Conservation (phyloP, 2,888 invertebrate genomes). For the Nipponacmea schrenckii region DNA sequence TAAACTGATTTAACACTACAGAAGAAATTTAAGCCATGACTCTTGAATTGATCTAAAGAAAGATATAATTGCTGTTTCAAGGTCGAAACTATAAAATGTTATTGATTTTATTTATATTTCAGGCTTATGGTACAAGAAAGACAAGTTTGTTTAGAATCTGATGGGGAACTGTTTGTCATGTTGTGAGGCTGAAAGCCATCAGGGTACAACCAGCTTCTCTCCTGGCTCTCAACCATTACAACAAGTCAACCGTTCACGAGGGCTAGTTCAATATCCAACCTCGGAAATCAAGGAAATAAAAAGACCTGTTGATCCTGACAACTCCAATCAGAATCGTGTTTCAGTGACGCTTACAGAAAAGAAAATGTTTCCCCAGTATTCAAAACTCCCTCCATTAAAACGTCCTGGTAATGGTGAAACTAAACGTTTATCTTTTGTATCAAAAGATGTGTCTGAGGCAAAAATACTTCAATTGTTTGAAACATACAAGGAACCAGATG, state of each 20-base stretch:
- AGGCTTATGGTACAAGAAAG: constrained; percentile 30
- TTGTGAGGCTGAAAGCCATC: constrained; percentile 55
- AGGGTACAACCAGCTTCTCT: constrained; percentile 35
- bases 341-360: constrained; percentile 42
- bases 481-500: constrained; percentile 84
- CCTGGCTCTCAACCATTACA: constrained; percentile 29
- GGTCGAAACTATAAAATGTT: too few species aligned
- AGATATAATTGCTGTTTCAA: too few species aligned
- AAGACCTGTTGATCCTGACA: constrained; percentile 1
- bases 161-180: constrained; percentile 64
- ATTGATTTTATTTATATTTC: background rate
- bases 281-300: constrained; percentile 20
- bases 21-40: too few species aligned
- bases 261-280: constrained; percentile 12
- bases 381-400: constrained; percentile 60
- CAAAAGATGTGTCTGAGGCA: constrained; percentile 54
- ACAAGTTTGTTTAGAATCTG: constrained; percentile 34
- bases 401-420: constrained; percentile 50
- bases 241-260: constrained; percentile 12
- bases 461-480: constrained; percentile 76
- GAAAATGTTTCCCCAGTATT: constrained; percentile 60
- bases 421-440: constrained; percentile 49
- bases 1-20: too few species aligned
- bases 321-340: constrained; percentile 14
- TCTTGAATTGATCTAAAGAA: too few species aligned